Conservation (phyloP, 2,113 vertebrate species). For the Atherinomorus stipes region DNA sequence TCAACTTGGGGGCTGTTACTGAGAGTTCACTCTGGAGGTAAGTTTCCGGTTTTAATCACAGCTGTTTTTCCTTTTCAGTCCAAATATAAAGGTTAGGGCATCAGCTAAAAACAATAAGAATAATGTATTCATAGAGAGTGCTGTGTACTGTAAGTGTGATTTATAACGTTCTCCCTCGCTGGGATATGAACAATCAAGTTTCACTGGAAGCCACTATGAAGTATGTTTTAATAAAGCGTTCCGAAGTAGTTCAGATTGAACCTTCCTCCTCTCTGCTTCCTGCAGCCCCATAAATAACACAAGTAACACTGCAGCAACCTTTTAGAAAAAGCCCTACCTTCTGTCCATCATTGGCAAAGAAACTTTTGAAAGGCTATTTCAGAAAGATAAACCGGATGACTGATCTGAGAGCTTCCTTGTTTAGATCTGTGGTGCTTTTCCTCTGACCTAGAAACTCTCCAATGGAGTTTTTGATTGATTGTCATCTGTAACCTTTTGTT, state of each 20-base stretch:
- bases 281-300: constrained; percentile 54
- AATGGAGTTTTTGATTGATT: constrained; percentile 68
- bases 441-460: constrained; percentile 56
- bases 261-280: constrained; percentile 39
- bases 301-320: constrained; percentile 22
- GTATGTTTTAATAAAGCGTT: constrained; percentile 77
- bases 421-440: constrained; percentile 33
- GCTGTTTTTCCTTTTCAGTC: constrained; percentile 25
- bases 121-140: constrained; percentile 71
- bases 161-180: constrained; percentile 62
- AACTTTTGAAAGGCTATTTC: constrained; percentile 31
- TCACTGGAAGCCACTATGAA: constrained; percentile 68
- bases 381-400: constrained; percentile 40
- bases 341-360: constrained; percentile 47
- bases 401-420: constrained; percentile 31
- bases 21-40: constrained; percentile 98
- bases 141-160: constrained; percentile 63
- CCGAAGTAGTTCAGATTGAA: constrained; percentile 55
- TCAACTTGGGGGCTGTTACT: constrained; percentile 94
- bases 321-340: constrained; percentile 34
- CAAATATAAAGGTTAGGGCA: constrained; percentile 32
- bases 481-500: constrained; percentile 73
- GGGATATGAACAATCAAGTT: constrained; percentile 73
- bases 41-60: constrained; percentile 41
- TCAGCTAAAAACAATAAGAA: constrained; percentile 55